Conservation (phyloP, 2,797 vertebrate species). For the Mycteria americana region DNA sequence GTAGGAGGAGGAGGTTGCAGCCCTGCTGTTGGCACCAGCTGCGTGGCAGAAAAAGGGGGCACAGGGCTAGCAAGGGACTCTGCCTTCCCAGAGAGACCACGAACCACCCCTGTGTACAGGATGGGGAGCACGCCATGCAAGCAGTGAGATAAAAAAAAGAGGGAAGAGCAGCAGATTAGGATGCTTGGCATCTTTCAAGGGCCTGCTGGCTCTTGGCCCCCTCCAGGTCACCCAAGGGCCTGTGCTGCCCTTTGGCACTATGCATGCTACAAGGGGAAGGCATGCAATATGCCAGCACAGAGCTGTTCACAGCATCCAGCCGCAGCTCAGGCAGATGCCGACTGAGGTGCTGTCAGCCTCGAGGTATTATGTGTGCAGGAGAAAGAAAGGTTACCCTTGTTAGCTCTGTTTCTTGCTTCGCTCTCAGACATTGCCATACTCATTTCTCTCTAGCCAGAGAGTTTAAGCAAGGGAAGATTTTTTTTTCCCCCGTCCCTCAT, state of each 20-base stretch:
- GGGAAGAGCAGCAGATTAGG: background rate
- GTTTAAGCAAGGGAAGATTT: background rate
- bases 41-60: background rate
- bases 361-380: fast-evolving
- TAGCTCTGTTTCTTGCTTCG: background rate
- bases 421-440: background rate
- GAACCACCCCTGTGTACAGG: background rate
- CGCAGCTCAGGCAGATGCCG: background rate
- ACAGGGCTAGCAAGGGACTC: background rate
- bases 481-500: background rate
- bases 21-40: background rate
- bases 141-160: background rate
- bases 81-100: background rate
- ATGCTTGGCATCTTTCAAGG: background rate
- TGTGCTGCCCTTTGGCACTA: background rate
- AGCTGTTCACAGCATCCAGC: background rate
- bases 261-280: background rate
- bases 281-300: background rate
- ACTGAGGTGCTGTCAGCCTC: background rate
- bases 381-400: background rate
- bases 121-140: background rate
- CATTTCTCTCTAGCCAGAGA: background rate
- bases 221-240: background rate
- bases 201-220: background rate
- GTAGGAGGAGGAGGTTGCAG: background rate